A percentile compares a stretch with the other conserved stretches of the same genome.
Evolutionary conservation across 2,797 vertebrate genomes (phyloP).

Genomic region (Mormyrops attenuatus): DNA sequence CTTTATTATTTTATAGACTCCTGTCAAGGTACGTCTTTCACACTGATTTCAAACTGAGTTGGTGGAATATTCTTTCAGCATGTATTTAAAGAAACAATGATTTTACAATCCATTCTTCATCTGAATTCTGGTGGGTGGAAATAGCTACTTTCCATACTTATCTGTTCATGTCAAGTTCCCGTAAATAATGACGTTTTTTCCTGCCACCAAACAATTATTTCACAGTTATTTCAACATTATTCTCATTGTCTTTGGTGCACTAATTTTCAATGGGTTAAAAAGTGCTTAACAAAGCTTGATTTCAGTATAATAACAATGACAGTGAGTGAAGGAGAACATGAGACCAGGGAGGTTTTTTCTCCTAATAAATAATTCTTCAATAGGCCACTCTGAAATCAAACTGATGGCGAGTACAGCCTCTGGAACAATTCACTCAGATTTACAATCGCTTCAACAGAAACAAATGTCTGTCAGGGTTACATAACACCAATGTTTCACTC

Average conservation of each 20-base stretch:
- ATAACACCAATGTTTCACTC: constrained; percentile 66
- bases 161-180: background rate
- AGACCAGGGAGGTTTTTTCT: background rate
- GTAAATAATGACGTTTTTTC: background rate
- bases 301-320: background rate
- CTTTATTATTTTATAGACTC: background rate
- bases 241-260: background rate
- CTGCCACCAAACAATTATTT: background rate
- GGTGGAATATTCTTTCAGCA: background rate
- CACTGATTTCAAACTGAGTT: background rate
- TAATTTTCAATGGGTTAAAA: background rate
- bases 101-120: background rate
- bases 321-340: background rate
- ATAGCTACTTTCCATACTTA: background rate
- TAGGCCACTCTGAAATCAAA: background rate
- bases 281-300: background rate
- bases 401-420: constrained; percentile 28
- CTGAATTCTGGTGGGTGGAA: background rate
- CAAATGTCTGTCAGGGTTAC: constrained; percentile 58
- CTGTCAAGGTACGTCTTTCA: background rate
- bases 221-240: background rate
- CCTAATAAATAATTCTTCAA: background rate
- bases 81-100: background rate
- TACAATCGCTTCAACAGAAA: constrained; percentile 55
- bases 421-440: constrained; percentile 54